phyloP scores from a whole-genome alignment of 2,888 invertebrate genomes.

The Dascillus cervinus region DNA sequence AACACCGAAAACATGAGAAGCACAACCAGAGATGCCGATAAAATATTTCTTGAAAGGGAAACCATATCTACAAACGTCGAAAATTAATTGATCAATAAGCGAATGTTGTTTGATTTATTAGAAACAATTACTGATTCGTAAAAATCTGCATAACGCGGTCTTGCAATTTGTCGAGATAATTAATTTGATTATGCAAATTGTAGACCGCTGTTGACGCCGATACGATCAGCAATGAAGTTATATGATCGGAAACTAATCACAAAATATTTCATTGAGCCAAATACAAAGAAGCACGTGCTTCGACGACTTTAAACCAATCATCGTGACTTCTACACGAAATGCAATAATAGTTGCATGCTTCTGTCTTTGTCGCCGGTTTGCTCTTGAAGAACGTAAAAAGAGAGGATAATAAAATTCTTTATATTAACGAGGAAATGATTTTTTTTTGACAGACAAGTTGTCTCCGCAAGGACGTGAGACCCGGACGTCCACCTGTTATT shows the following conservation, averaged over 20 bases:
- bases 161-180: neutral
- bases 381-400: conserved; percentile 3
- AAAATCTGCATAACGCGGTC: neutral
- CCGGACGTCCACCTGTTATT: conserved; percentile 16
- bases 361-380: conserved; percentile 11
- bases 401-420: conserved; percentile 11
- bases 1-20: neutral
- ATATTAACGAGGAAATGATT: conserved; percentile 5
- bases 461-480: conserved; percentile 16
- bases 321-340: conserved; percentile 2
- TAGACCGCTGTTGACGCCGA: no score
- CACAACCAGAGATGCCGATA: no score
- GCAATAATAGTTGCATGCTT: no score
- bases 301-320: conserved; percentile 7
- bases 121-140: neutral
- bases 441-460: conserved; percentile 11
- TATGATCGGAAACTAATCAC: neutral
- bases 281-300: conserved; percentile 14
- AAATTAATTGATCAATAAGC: no score
- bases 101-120: no score
- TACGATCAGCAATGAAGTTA: neutral
- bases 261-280: conserved; percentile 6
- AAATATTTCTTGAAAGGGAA: no score
- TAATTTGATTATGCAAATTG: conserved; percentile 1
- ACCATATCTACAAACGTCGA: neutral